phyloP scores from a whole-genome alignment of 1,140 invertebrate species.

The Heliconius melpomene region DNA sequence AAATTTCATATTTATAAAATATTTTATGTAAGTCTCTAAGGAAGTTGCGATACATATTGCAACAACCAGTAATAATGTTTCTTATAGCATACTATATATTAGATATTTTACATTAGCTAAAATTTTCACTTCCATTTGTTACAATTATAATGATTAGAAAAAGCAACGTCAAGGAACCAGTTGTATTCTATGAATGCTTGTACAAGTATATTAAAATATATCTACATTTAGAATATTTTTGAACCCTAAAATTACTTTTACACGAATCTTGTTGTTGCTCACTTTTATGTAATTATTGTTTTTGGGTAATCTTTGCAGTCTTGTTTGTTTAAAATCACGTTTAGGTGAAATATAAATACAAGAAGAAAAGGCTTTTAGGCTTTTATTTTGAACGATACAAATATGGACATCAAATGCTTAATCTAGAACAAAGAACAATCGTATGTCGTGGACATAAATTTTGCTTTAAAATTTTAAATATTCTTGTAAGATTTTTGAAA shows the following conservation, averaged over 20 bases:
- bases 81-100: neutral
- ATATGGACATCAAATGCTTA: too few relatives aligned
- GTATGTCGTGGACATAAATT: too few relatives aligned
- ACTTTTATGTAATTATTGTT: neutral
- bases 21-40: neutral
- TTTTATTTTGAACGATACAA: too few relatives aligned
- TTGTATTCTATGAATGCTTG: neutral
- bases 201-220: too few relatives aligned
- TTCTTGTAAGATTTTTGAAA: too few relatives aligned
- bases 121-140: too few relatives aligned
- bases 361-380: neutral
- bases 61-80: neutral
- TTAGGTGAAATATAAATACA: neutral
- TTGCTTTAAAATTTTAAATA: too few relatives aligned
- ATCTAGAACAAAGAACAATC: too few relatives aligned
- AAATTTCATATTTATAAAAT: neutral
- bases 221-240: too few relatives aligned
- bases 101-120: too few relatives aligned
- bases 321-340: neutral
- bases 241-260: neutral
- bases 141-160: too few relatives aligned
- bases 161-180: too few relatives aligned
- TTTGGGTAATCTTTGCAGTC: neutral
- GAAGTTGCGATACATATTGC: constrained; percentile 8
- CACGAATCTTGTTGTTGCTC: neutral